Percentiles rank a stretch among this genome's conserved stretches.
These are phyloP conservation scores for Pyrgilauda ruficollis DNA, from an alignment of 2,113 vertebrate species.

Conservation along the genomic window DNA sequence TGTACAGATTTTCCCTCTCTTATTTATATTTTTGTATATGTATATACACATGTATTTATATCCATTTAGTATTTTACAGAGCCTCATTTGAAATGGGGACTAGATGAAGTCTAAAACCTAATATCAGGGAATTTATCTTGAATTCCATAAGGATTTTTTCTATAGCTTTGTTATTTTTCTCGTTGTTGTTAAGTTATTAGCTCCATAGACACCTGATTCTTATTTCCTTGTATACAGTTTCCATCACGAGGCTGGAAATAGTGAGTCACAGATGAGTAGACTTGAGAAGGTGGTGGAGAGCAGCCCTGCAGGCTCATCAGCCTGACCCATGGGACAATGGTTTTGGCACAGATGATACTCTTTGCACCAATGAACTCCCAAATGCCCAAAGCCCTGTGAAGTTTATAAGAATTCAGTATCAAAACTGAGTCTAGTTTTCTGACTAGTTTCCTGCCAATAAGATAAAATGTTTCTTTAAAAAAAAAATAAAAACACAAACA, in stretches of 20 bases:
- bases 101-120: not conserved
- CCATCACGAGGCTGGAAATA: not conserved
- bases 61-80: not conserved
- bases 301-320: not conserved
- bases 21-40: not conserved
- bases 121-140: not conserved
- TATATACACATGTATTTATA: not conserved
- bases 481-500: not conserved
- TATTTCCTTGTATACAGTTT: not conserved
- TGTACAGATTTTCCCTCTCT: not conserved
- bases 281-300: not conserved
- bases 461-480: not conserved
- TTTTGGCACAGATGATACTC: not conserved
- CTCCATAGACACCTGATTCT: not conserved
- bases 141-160: not conserved
- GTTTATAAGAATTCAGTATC: not conserved
- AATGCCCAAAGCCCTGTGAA: not conserved
- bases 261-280: not conserved
- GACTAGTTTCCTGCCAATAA: not conserved
- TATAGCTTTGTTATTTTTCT: not conserved
- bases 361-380: not conserved
- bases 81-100: not conserved
- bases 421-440: not conserved
- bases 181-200: not conserved
- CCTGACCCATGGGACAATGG: fast-evolving